phyloP scores from a whole-genome alignment of 1,140 invertebrate genomes.

The Micrasema longulum region DNA sequence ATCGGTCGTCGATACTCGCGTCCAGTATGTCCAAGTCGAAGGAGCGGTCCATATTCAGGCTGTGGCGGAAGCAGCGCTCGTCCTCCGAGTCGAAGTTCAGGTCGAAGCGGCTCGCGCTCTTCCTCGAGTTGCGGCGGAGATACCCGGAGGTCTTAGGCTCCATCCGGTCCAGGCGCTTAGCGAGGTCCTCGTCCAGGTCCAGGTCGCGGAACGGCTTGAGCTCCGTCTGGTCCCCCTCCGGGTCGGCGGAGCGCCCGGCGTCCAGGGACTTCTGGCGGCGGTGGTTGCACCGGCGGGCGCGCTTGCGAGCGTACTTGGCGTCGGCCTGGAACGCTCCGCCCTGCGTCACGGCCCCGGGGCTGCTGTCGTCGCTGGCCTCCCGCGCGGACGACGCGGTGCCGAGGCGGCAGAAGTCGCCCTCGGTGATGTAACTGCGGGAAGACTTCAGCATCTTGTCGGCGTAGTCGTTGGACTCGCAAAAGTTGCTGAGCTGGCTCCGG shows the following conservation, averaged over 20 bases:
- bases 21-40: slow-evolving; percentile 52
- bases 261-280: slow-evolving; percentile 49
- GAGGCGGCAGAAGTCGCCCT: slow-evolving; percentile 46
- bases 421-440: slow-evolving; percentile 49
- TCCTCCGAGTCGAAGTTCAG: slow-evolving; percentile 53
- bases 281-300: slow-evolving; percentile 46
- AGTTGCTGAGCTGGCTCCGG: slow-evolving; percentile 43
- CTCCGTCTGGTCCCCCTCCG: slow-evolving; percentile 39
- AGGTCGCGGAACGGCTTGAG: slow-evolving; percentile 47
- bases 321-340: slow-evolving; percentile 37
- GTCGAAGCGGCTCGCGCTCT: slow-evolving; percentile 49
- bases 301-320: slow-evolving; percentile 45
- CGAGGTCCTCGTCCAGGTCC: slow-evolving; percentile 51
- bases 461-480: slow-evolving; percentile 41
- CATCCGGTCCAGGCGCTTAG: slow-evolving; percentile 48
- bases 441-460: slow-evolving; percentile 52
- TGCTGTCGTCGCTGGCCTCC: slow-evolving; percentile 49
- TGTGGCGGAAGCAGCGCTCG: slow-evolving; percentile 51
- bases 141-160: slow-evolving; percentile 45
- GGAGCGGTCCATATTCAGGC: slow-evolving; percentile 50
- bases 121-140: slow-evolving; percentile 42
- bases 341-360: slow-evolving; percentile 47
- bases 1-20: slow-evolving; percentile 49
- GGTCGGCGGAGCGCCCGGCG: slow-evolving; percentile 38
- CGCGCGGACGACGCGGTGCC: slow-evolving; percentile 42